Percentiles rank a stretch among this genome's conserved stretches.
These are phyloP conservation scores for Lophotriccus pileatus DNA, from an alignment of 2,797 vertebrate genomes.

Conservation along the genomic window DNA sequence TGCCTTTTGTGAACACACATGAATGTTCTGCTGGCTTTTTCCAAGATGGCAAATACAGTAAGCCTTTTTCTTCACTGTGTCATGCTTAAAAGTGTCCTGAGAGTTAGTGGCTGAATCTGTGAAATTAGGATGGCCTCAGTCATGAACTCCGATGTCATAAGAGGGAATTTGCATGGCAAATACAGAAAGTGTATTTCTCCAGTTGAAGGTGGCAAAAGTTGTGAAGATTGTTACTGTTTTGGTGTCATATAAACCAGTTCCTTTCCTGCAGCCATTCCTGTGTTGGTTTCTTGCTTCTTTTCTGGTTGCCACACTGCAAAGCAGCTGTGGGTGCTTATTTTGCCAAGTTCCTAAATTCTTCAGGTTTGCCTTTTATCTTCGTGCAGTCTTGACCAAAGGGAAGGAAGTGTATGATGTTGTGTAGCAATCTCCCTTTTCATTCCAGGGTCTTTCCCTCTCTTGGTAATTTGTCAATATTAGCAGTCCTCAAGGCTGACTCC, in stretches of 20 bases:
- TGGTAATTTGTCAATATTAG: conserved; percentile 4
- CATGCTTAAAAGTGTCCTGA: neutral
- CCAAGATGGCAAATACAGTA: neutral
- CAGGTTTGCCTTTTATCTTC: conserved; percentile 30
- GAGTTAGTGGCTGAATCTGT: neutral
- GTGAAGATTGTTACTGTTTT: neutral
- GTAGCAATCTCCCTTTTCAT: conserved; percentile 5
- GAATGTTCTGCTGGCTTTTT: neutral
- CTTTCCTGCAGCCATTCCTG: neutral
- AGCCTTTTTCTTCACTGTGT: neutral
- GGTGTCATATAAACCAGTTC: neutral
- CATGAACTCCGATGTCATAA: neutral
- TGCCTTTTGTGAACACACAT: neutral
- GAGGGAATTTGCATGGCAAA: neutral
- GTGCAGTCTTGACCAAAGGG: neutral
- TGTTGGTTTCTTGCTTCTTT: neutral
- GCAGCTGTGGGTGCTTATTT: neutral
- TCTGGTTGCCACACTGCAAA: neutral
- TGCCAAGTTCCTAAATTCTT: conserved; percentile 37
- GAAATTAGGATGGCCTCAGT: neutral
- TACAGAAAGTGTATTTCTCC: neutral
- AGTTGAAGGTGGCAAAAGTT: neutral
- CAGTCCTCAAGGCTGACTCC: neutral
- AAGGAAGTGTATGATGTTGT: neutral
- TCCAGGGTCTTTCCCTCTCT: neutral